Evolutionary conservation across 2,113 vertebrate genomes (phyloP), one percentile per base, ranked within the genome.

Genomic region (Caloenas nicobarica): DNA sequence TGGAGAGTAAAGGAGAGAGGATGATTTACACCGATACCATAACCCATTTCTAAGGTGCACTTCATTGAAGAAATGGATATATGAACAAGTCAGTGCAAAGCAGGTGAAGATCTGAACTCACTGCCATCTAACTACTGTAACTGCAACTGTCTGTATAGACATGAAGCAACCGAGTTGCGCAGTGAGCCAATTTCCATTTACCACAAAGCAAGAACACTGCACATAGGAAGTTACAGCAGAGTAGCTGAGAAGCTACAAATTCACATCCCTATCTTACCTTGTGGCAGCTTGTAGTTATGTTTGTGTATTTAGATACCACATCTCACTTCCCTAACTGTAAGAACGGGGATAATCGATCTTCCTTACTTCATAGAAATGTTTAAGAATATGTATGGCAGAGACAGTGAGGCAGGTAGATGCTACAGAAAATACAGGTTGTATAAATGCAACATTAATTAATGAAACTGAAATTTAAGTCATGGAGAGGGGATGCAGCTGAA

Each of bases 91-190:
- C 5, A 3, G n/a, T 50, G 65, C n/a, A 87, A 89, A 70, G 66
- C 0, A 53, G 18, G n/a, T 58, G 40, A 73, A 50, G 78, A 74
- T 53, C 29, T 69, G 68, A 86, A 80, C 6, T 46, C 23, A 3
- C 0, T 29, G 11, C 21, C 36, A n/a, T 38, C n/a, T 42, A 68
- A 57, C 9, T 46, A 40, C 53, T 46, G 42, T 54, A 56, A 60
- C 13, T 28, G 12, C 36, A 64, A 29, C 36, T 23, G 56, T 51
- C 56, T 21, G 38, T 23, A 76, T 0, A 81, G 60, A 46, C 64
- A 62, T 0, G 0, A 60, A 50, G 61, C 33, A 54, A 56, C 1
- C 2, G 17, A 77, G 64, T 8, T 72, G 40, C 13, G 2, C 79
- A 40, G 50, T 8, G 50, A 69, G 44, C 62, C 83, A 68, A 62